Conservation (phyloP, 37 sponge, comb jelly and placozoan genomes). For the Beroe ovata region DNA sequence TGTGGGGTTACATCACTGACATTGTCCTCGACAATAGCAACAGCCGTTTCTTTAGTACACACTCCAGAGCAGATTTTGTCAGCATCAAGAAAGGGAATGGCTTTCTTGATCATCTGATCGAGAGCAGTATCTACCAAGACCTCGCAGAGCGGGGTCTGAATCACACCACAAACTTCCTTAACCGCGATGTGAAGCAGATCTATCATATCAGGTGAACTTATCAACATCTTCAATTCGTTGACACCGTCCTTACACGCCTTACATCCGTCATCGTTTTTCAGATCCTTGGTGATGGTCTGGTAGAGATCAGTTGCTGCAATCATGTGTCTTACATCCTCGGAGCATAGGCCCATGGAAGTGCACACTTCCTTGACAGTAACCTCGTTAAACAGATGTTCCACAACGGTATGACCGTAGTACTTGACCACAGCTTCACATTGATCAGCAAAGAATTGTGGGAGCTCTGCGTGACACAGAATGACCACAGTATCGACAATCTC, state of each 20-base stretch:
- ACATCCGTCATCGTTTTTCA: constrained; percentile 29
- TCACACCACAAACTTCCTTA: constrained; percentile 13
- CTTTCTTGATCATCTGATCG: constrained; percentile 10
- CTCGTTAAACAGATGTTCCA: not conserved
- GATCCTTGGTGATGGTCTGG: not conserved
- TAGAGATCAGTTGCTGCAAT: not conserved
- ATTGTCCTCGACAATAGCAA: not conserved
- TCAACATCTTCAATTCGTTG: not conserved
- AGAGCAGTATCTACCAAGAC: not conserved
- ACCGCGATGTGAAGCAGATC: constrained; percentile 61
- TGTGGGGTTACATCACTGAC: constrained; percentile 3
- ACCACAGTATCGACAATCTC: not conserved
- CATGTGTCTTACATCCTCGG: constrained; percentile 5
- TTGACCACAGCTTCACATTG: constrained; percentile 9
- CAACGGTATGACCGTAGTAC: constrained; percentile 8
- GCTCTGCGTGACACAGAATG: not conserved
- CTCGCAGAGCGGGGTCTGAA: not conserved
- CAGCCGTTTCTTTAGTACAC: not conserved
- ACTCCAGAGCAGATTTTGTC: not conserved
- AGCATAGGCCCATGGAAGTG: constrained; percentile 7
- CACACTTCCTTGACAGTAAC: not conserved
- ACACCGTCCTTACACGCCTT: constrained; percentile 42
- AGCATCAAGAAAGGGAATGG: not conserved
- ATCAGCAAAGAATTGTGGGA: not conserved
- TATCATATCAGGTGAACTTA: not conserved